Evolutionary conservation across 1,140 invertebrate genomes (phyloP), one percentile per base, ranked within the genome.

Genomic region (Drosophila prosaltans): DNA sequence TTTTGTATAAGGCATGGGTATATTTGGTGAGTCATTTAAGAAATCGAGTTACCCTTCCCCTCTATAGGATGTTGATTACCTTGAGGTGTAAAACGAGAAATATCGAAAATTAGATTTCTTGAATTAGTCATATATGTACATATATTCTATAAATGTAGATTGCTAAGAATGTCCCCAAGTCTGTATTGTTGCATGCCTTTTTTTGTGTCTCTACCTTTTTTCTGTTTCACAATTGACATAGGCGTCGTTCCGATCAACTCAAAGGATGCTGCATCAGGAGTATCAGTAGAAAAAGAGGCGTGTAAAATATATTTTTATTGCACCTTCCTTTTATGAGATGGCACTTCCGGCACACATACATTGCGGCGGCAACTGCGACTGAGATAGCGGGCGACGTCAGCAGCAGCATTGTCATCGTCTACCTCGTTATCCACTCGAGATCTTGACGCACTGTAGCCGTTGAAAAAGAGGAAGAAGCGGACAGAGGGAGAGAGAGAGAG

Each of bases 221-320:
- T 59, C 57, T 59, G 57, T 36, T 59, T 11, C 40, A 48, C 69
- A 69, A 69, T 64, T 65, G 57, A 59, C 57, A 59, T 72, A 57
- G 73, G 65, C 62, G 60, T 40, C 41, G 62, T 70, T 51, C 73
- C 41, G 79, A 80, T 80, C 81, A 69, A 54, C 68, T 40, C 32
- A 39, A 39, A 39, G 57, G 32, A 36, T 62, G 41, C 57, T n/a
- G 10, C 60, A 63, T 40, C 26, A 62, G 41, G 21, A 59, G 24
- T 16, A 55, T 62, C 30, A 59, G 66, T 43, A 36, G 10, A 7
- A 64, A n/a, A 24, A 66, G 54, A 62, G 66, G 74, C 74, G 76
- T 89, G 85, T 90, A 85, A 89, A 89, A 90, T 89, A 90, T 89
- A 89, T 89, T 89, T 89, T 90, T 89, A 89, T 89, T 89, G 84